A percentile compares a stretch with the other conserved stretches of the same genome.
phyloP scores from a whole-genome alignment of 2,888 invertebrate genomes.

The Drosophila greeni region DNA sequence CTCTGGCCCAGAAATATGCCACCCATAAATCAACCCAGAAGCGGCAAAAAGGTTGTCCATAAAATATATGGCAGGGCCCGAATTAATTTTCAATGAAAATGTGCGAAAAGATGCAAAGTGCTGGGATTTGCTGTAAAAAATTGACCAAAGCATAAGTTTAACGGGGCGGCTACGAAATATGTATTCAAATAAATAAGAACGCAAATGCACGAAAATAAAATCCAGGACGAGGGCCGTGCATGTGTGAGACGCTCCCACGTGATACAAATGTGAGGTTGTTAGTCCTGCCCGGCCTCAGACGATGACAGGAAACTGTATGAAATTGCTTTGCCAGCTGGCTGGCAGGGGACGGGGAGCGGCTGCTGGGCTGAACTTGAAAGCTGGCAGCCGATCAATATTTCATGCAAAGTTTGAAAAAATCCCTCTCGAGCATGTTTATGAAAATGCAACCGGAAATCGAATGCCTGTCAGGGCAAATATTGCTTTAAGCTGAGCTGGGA shows the following conservation, averaged over 20 bases:
- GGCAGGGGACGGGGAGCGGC: not conserved
- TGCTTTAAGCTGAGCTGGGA: constrained; percentile 45
- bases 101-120: constrained; percentile 56
- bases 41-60: constrained; percentile 36
- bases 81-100: constrained; percentile 66
- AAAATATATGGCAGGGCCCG: constrained; percentile 41
- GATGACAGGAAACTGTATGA: constrained; percentile 65
- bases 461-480: constrained; percentile 66
- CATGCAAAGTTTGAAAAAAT: constrained; percentile 50
- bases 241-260: constrained; percentile 10
- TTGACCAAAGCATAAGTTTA: constrained; percentile 66
- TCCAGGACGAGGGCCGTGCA: constrained; percentile 22
- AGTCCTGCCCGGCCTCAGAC: constrained; percentile 41
- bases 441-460: constrained; percentile 70
- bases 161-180: constrained; percentile 62
- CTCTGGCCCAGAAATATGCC: constrained; percentile 46
- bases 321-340: constrained; percentile 48
- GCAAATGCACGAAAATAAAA: constrained; percentile 14
- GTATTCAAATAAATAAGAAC: constrained; percentile 59
- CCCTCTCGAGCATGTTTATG: constrained; percentile 63
- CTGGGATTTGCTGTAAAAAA: constrained; percentile 52
- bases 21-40: constrained; percentile 49
- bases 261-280: constrained; percentile 57
- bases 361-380: constrained; percentile 55
- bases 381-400: constrained; percentile 61